These are phyloP conservation scores for Margarornis squamiger DNA, from an alignment of 2,797 vertebrate genomes.

Conservation along the genomic window DNA sequence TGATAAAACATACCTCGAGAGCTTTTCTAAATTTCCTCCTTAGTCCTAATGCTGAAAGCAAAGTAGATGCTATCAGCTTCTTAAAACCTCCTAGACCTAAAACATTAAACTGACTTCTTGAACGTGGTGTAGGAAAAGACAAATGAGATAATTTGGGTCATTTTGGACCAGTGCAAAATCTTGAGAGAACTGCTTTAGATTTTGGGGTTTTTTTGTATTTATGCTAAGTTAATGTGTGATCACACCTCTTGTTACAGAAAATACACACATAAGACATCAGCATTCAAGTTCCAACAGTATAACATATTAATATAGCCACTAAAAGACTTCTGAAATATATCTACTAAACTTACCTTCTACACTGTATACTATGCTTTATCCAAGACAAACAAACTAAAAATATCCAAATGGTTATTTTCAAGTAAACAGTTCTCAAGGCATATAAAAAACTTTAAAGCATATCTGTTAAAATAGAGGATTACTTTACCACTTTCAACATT, in stretches of 20 bases:
- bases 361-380: neutral
- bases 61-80: neutral
- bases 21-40: neutral
- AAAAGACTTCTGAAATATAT: neutral
- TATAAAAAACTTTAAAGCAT: neutral
- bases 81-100: neutral
- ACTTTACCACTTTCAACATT: neutral
- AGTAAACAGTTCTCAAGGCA: neutral
- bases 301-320: neutral
- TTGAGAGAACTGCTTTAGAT: neutral
- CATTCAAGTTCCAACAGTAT: neutral
- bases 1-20: neutral
- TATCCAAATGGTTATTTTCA: neutral
- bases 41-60: neutral
- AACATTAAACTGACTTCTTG: neutral
- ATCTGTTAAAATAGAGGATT: neutral
- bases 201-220: neutral
- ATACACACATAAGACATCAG: neutral
- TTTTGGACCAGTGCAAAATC: neutral
- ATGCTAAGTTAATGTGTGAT: neutral
- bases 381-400: neutral
- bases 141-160: rapidly evolving
- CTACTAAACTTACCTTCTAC: neutral
- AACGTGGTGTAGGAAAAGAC: rapidly evolving
- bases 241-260: neutral